Evolutionary conservation across 1,140 invertebrate genomes (phyloP).

Genomic region (Helicoverpa zea): DNA sequence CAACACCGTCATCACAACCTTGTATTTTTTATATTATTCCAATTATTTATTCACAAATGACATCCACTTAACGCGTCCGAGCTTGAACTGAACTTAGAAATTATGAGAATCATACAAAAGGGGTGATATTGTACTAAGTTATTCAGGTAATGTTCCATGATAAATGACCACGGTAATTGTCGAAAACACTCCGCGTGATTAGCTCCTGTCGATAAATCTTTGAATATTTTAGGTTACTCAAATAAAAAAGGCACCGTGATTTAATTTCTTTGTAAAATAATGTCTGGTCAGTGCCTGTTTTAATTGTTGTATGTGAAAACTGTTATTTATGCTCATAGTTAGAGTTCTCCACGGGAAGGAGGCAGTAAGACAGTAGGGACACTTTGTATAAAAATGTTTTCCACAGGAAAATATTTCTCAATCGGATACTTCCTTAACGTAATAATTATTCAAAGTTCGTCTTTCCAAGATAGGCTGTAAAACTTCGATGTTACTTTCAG

Average conservation of each 20-base stretch:
- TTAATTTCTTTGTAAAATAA: background rate
- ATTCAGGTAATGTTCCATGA: conserved; percentile 37
- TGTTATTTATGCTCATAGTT: too few species aligned
- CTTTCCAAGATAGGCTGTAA: too few species aligned
- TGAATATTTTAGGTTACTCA: conserved; percentile 5
- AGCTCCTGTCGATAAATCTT: conserved; percentile 33
- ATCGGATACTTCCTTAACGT: too few species aligned
- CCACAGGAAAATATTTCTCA: too few species aligned
- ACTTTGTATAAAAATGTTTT: too few species aligned
- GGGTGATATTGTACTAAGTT: conserved; percentile 13
- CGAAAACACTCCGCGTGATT: conserved; percentile 37
- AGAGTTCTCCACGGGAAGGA: too few species aligned
- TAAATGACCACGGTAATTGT: conserved; percentile 37
- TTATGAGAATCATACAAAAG: conserved; percentile 29
- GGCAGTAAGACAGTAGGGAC: too few species aligned
- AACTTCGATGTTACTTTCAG: too few species aligned
- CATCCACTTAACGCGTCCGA: background rate
- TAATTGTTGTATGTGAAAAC: too few species aligned
- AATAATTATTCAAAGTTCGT: too few species aligned
- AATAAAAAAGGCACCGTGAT: background rate
- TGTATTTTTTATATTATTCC: background rate
- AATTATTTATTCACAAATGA: conserved; percentile 38
- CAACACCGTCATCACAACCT: background rate
- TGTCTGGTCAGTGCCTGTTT: too few species aligned
- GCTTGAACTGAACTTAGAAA: background rate